A percentile compares a stretch with the other conserved stretches of the same genome.
These are phyloP conservation scores for Campylomormyrus tamandua DNA, from an alignment of 2,113 vertebrate species.

Conservation along the genomic window DNA sequence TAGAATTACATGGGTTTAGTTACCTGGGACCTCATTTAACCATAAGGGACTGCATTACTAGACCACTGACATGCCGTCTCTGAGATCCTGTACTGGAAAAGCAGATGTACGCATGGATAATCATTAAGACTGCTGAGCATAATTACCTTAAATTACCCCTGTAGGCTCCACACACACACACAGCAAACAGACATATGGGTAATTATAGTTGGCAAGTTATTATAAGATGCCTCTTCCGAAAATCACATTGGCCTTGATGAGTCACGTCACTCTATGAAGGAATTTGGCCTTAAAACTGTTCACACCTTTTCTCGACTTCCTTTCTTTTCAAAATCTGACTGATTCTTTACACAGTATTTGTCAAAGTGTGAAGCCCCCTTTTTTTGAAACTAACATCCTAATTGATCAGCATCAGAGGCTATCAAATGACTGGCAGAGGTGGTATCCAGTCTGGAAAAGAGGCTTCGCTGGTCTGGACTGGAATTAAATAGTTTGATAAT, in stretches of 20 bases:
- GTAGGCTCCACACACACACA: not conserved
- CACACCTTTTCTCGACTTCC: not conserved
- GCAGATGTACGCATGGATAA: no score
- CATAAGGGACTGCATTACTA: no score
- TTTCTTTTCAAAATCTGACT: not conserved
- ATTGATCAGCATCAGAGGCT: not conserved
- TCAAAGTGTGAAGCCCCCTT: not conserved
- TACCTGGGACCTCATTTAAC: no score
- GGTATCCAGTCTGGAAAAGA: not conserved
- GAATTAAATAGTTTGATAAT: not conserved
- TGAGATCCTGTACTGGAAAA: no score
- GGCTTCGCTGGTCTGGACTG: not conserved
- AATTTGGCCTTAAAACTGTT: not conserved
- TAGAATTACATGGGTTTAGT: no score
- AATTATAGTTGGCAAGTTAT: not conserved
- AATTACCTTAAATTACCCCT: not conserved
- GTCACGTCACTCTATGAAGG: not conserved
- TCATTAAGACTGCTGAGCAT: no score
- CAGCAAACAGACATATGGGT: not conserved
- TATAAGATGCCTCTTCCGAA: not conserved
- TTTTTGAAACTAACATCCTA: not conserved
- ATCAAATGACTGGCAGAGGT: not conserved
- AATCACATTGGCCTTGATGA: not conserved
- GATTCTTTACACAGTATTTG: not conserved
- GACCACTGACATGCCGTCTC: no score